These are phyloP conservation scores for Blastobasis adustella DNA, from an alignment of 2,888 invertebrate species.

Conservation along the genomic window DNA sequence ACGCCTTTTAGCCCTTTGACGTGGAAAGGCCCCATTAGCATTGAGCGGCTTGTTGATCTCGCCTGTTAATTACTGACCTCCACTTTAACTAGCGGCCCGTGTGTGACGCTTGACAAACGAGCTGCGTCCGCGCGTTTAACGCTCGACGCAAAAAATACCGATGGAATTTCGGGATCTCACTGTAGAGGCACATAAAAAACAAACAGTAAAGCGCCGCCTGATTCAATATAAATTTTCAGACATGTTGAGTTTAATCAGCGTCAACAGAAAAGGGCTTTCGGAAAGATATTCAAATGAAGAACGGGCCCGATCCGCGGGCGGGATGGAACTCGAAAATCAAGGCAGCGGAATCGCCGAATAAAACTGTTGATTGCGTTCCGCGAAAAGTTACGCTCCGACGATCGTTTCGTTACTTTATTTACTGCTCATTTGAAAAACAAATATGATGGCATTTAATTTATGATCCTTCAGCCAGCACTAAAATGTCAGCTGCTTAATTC, in stretches of 20 bases:
- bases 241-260: constrained; percentile 50
- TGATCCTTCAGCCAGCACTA: constrained; percentile 36
- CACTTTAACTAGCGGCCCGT: constrained; percentile 46
- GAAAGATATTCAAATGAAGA: constrained; percentile 55
- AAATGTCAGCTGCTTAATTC: constrained; percentile 37
- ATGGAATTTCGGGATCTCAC: constrained; percentile 9
- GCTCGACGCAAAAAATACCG: constrained; percentile 11
- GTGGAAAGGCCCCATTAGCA: constrained; percentile 69
- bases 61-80: constrained; percentile 66
- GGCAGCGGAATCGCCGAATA: constrained; percentile 58
- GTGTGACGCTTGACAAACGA: constrained; percentile 29
- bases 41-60: constrained; percentile 68
- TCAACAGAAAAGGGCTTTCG: constrained; percentile 38
- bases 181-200: constrained; percentile 1
- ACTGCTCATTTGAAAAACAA: constrained; percentile 31
- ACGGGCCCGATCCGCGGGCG: constrained; percentile 37
- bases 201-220: constrained; percentile 4
- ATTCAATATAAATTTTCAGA: constrained; percentile 28
- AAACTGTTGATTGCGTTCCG: constrained; percentile 66
- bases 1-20: constrained; percentile 71
- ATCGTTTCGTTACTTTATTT: constrained; percentile 66
- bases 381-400: constrained; percentile 60
- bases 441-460: constrained; percentile 70
- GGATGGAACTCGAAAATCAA: constrained; percentile 48
- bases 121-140: constrained; percentile 11